Evolutionary conservation across 2,797 vertebrate genomes (phyloP), one percentile per base, ranked within the genome.

Genomic region (Melanogrammus aeglefinus): DNA sequence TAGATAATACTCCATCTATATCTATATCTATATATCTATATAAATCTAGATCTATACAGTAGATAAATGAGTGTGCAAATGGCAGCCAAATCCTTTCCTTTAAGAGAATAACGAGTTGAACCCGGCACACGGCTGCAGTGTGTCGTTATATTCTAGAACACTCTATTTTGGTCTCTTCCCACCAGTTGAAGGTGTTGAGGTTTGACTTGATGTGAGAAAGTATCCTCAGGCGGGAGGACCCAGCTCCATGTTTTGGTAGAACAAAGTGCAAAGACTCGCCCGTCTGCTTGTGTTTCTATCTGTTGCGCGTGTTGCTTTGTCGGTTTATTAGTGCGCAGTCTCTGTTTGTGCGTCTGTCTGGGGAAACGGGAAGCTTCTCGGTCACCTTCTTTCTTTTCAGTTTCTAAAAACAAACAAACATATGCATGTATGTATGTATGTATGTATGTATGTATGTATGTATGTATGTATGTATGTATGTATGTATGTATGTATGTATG

Each of bases 151-250:
- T 16, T 82, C 66, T 73, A 83, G 74, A 71, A 72, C 12, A 80
- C 16, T 1, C 83, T 79, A 83, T 77, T 82, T 82, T 71, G 73
- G 83, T 78, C 78, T 76, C 80, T 76, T 77, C 75, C 76, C 79
- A 83, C 71, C 77, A 77, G 75, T 74, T 10, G 63, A 66, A 82
- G 81, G 84, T 84, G 87, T 86, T 88, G 87, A 87, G 86, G 88
- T 86, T 85, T 80, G 86, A 88, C 85, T 83, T 86, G 72, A 84
- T 86, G 89, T 90, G 84, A 89, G 88, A 85, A 76, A 76, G 73
- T 83, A 80, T 86, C 86, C 88, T 82, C 77, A 57, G 86, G 84
- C 86, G 80, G 76, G 79, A 63, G 84, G 86, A 86, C 81, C 82
- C 80, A 84, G 81, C 79, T 83, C 81, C 79, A 86, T 75, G 78